Evolutionary conservation across 2,113 vertebrate genomes (phyloP).

Genomic region (Microcebus murinus): DNA sequence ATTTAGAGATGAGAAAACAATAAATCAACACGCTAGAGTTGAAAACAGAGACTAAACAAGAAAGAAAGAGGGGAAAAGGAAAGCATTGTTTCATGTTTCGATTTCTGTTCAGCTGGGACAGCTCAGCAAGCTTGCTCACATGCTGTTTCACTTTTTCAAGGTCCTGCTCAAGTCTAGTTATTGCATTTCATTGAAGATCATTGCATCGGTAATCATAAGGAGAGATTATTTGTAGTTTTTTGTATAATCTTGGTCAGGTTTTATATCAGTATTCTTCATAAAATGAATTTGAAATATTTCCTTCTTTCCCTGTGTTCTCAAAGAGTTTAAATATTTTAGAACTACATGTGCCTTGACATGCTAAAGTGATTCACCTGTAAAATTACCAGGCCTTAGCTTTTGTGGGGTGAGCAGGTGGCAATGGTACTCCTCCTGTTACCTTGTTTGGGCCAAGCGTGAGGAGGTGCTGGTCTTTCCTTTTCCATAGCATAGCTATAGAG

Average conservation of each 20-base stretch:
- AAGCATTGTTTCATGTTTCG: neutral
- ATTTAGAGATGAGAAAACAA: neutral
- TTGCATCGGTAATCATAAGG: neutral
- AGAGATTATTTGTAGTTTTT: neutral
- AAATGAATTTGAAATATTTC: conserved; percentile 15
- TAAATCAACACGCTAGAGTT: neutral
- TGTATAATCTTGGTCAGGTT: neutral
- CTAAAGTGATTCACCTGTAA: neutral
- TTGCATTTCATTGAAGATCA: neutral
- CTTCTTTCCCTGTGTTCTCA: neutral
- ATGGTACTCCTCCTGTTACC: neutral
- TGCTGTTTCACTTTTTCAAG: neutral
- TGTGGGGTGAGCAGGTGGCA: neutral
- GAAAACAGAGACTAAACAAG: neutral
- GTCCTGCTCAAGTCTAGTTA: neutral
- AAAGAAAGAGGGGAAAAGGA: neutral
- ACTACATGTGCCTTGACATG: neutral
- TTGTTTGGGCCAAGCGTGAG: neutral
- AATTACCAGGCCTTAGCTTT: neutral
- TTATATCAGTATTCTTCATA: neutral
- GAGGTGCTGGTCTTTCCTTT: neutral
- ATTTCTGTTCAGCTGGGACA: neutral
- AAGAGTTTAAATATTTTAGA: neutral
- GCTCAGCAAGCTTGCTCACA: neutral
- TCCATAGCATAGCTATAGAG: rapidly evolving